Conservation (phyloP, 2,888 invertebrate genomes). For the Tenthredo amoena region DNA sequence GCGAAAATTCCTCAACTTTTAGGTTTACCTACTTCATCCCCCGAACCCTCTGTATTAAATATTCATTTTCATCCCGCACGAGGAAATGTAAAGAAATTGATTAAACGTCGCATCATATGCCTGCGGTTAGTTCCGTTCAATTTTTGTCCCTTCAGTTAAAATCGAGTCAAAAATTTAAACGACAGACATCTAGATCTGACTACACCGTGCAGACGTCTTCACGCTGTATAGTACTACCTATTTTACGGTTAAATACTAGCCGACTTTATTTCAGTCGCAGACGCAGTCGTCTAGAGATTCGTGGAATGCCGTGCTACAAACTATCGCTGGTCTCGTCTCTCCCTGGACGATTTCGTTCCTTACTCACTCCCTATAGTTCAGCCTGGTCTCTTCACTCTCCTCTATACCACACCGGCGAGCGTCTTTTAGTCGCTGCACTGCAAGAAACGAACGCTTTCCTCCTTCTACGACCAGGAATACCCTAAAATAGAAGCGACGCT, state of each 20-base stretch:
- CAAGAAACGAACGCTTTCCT: neutral
- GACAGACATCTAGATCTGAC: neutral
- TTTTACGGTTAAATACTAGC: slow-evolving; percentile 5
- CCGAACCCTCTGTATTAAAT: no score
- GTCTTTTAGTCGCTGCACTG: neutral
- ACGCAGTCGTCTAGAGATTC: slow-evolving; percentile 52
- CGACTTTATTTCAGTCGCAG: slow-evolving; percentile 44
- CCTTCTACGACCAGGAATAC: slow-evolving; percentile 4
- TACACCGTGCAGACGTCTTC: neutral
- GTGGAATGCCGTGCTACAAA: slow-evolving; percentile 33
- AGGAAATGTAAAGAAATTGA: no score
- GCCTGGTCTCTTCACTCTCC: neutral
- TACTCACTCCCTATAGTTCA: neutral
- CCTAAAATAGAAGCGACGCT: slow-evolving; percentile 18
- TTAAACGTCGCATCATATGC: neutral
- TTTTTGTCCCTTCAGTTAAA: neutral
- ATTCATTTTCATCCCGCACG: no score
- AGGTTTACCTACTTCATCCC: no score
- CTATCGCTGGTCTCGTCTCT: neutral
- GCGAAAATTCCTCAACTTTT: no score
- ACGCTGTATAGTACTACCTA: neutral
- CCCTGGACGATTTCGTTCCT: neutral
- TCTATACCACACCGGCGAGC: neutral
- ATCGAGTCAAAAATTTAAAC: neutral
- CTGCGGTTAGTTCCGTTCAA: neutral